A percentile compares a stretch with the other conserved stretches of the same genome.
These are phyloP conservation scores for Heliconius erato DNA, from an alignment of 2,888 invertebrate species.

Conservation along the genomic window DNA sequence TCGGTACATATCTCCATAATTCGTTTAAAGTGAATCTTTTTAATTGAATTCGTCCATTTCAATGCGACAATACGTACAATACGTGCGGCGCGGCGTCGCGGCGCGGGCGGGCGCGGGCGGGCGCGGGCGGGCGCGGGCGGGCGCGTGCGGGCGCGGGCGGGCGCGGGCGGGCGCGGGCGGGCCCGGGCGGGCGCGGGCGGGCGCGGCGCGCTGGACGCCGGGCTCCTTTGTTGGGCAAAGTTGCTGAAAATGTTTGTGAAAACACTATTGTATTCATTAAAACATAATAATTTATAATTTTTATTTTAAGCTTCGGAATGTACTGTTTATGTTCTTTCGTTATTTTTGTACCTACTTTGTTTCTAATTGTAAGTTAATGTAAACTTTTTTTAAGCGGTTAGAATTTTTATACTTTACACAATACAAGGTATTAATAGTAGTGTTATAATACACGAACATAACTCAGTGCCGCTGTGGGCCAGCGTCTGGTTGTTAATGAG, in stretches of 20 bases:
- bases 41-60: slow-evolving; percentile 32
- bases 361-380: too few relatives aligned
- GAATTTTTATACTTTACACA: too few relatives aligned
- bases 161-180: neutral
- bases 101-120: neutral
- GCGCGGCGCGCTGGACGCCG: neutral
- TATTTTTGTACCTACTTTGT: neutral
- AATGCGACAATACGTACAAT: neutral
- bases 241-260: slow-evolving; percentile 1
- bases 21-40: slow-evolving; percentile 32
- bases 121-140: neutral
- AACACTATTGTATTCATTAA: slow-evolving; percentile 21
- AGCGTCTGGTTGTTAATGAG: neutral
- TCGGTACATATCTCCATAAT: slow-evolving; percentile 42
- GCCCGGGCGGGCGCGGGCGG: neutral
- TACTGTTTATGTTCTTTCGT: neutral
- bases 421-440: too few relatives aligned
- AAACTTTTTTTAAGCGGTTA: too few relatives aligned
- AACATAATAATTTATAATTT: neutral
- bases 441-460: too few relatives aligned
- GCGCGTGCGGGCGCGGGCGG: too few relatives aligned
- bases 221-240: neutral
- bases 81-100: neutral
- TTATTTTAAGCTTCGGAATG: neutral
- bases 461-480: too few relatives aligned